Evolutionary conservation across 2,113 vertebrate species (phyloP).

Genomic region (Calonectris borealis): DNA sequence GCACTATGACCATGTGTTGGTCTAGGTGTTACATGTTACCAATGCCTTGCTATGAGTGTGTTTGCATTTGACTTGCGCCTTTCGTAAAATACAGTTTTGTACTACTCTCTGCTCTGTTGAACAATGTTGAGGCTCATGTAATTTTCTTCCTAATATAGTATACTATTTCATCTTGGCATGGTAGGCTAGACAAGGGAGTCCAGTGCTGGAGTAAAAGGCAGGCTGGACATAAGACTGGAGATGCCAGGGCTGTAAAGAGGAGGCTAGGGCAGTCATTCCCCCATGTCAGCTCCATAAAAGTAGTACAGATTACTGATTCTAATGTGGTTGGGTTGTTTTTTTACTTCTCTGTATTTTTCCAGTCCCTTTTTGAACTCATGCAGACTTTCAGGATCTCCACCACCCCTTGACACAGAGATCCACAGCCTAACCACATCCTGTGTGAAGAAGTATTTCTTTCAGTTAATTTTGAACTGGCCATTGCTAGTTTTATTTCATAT

Average conservation of each 20-base stretch:
- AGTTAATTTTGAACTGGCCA: background rate
- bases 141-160: background rate
- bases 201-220: background rate
- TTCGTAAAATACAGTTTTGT: background rate
- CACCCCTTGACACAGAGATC: background rate
- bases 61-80: background rate
- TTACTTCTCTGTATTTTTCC: background rate
- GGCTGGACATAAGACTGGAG: background rate
- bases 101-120: background rate
- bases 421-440: background rate
- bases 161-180: background rate
- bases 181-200: background rate
- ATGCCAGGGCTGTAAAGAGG: background rate
- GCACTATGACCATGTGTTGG: background rate
- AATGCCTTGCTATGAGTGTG: background rate
- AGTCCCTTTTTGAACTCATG: background rate
- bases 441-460: background rate
- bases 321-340: background rate
- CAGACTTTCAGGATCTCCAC: background rate
- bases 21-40: background rate
- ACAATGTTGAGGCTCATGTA: background rate
- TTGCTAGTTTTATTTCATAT: background rate
- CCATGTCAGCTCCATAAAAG: background rate
- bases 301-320: background rate
- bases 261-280: background rate